These are phyloP conservation scores for Ptycholaimellus sp. DNA, from an alignment of 2,888 invertebrate species.

Conservation along the genomic window DNA sequence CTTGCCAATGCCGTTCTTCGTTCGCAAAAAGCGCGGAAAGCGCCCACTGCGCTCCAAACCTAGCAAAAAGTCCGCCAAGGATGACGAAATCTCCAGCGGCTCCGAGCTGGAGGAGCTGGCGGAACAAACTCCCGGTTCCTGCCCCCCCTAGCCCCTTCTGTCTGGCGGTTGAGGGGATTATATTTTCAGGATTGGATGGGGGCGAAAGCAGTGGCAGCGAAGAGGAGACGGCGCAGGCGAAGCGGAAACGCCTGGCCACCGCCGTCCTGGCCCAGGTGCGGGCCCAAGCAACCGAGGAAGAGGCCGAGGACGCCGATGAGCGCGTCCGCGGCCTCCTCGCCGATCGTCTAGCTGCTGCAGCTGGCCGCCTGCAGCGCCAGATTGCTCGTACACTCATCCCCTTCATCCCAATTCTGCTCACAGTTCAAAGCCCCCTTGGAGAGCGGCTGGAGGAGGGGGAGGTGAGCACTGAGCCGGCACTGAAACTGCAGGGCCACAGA, in stretches of 20 bases:
- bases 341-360: slow-evolving; percentile 43
- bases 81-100: too few species aligned
- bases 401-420: too few species aligned
- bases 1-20: not conserved
- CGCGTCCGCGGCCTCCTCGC: slow-evolving; percentile 41
- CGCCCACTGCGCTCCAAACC: not conserved
- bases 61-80: not conserved
- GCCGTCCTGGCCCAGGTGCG: slow-evolving; percentile 64
- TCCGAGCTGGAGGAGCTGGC: too few species aligned
- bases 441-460: too few species aligned
- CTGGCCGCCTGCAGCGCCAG: slow-evolving; percentile 46
- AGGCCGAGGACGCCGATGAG: slow-evolving; percentile 32
- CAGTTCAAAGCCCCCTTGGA: too few species aligned
- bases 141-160: too few species aligned
- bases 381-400: too few species aligned
- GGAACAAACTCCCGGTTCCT: too few species aligned
- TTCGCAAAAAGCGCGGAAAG: not conserved
- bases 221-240: slow-evolving; percentile 42
- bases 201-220: too few species aligned
- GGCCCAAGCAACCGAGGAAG: slow-evolving; percentile 30
- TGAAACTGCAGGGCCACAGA: slow-evolving; percentile 50
- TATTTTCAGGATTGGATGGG: too few species aligned
- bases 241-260: slow-evolving; percentile 63
- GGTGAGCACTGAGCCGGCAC: too few species aligned
- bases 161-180: too few species aligned